Percentiles rank a stretch among this genome's conserved stretches.
Evolutionary conservation across 2,888 invertebrate genomes (phyloP).

Genomic region (Therioaphis trifolii): DNA sequence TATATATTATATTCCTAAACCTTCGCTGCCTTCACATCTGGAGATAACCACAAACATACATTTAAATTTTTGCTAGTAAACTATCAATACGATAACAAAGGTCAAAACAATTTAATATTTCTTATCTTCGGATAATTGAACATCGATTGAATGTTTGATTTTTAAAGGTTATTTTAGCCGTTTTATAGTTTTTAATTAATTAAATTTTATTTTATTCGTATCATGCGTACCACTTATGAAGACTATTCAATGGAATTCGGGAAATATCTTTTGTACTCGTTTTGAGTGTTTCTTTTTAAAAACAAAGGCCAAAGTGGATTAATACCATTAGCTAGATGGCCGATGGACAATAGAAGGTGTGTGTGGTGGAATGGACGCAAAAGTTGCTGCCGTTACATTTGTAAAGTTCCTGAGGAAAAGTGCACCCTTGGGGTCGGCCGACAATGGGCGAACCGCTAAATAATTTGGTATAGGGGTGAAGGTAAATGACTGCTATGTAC

Average conservation of each 20-base stretch:
- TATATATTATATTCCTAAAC: background rate
- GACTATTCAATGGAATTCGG: background rate
- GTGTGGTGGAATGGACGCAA: constrained; percentile 41
- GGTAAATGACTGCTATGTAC: constrained; percentile 60
- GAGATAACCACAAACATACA: background rate
- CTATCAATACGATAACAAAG: background rate
- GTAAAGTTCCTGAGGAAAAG: constrained; percentile 60
- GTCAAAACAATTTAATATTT: background rate
- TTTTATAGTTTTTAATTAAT: constrained; percentile 32
- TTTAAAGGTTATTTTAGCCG: background rate
- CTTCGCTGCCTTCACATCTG: background rate
- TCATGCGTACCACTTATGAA: background rate
- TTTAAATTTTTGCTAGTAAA: background rate
- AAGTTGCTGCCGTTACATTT: constrained; percentile 55
- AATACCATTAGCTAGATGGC: constrained; percentile 56
- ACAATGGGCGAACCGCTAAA: constrained; percentile 61
- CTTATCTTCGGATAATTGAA: background rate
- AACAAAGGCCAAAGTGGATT: constrained; percentile 56
- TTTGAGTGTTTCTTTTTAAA: constrained; percentile 44
- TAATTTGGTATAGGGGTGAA: constrained; percentile 58
- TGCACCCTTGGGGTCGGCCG: constrained; percentile 60
- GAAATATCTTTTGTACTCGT: constrained; percentile 25
- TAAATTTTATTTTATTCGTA: background rate
- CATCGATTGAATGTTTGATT: background rate
- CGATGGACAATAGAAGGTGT: constrained; percentile 46